phyloP scores from a whole-genome alignment of 2,888 invertebrate genomes.

The Cosmia pyralina region DNA sequence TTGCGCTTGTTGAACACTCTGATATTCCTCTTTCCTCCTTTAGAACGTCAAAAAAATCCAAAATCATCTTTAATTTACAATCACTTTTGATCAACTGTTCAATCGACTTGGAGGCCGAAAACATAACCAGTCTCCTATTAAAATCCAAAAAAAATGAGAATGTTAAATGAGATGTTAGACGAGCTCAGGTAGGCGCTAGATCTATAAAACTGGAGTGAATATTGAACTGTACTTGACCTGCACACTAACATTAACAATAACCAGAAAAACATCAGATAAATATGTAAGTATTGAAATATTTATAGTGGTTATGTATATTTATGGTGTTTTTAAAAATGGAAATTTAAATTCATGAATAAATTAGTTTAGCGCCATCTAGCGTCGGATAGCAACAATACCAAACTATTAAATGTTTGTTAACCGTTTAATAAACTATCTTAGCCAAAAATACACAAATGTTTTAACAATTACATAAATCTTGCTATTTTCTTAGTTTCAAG shows the following conservation, averaged over 20 bases:
- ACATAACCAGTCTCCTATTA: no score
- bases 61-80: no score
- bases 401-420: not conserved
- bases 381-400: slow-evolving; percentile 75
- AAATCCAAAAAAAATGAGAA: not conserved
- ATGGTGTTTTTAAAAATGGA: not conserved
- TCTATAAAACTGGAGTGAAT: not conserved
- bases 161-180: not conserved
- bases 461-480: not conserved
- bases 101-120: no score
- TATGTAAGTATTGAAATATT: not conserved
- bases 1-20: no score
- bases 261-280: not conserved
- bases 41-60: no score
- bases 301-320: no score
- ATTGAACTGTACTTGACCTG: not conserved
- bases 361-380: slow-evolving; percentile 77
- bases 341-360: slow-evolving; percentile 21
- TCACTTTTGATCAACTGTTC: no score
- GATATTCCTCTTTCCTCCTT: no score
- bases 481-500: not conserved
- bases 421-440: not conserved
- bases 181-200: not conserved
- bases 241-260: no score
- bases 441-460: no score